Base-by-base conservation (phyloP, 2,888 invertebrate species). In the Leptopilina syphax region DNA sequence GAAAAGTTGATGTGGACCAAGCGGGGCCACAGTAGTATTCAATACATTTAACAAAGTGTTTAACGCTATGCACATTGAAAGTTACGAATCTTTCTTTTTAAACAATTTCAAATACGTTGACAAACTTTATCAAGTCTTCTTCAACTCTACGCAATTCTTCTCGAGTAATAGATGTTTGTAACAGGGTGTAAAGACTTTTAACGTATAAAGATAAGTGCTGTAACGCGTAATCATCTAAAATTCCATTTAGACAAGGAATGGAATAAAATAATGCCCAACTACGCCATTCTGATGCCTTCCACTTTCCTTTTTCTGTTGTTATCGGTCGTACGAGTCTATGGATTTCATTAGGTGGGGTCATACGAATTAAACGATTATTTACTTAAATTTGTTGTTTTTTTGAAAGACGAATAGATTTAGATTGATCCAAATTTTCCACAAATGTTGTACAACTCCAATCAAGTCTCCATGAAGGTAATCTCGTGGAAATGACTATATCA, bases 61-160 rank as follows among this genome's bases (percentile, higher is more conserved):
- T 27, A 3, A 79, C 8, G 18, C 24, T 63, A 63, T 79, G 79
- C 18, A 79, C 68, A 54, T 79, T 79, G 18, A 67, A 77, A 12
- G 67, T 76, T 13, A 79, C 44, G 47, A 27, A 77, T 44, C n/a
- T 54, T 60, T 47, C 68, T 41, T 77, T 77, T 24, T 80, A 77
- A 12, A 80, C 18, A 8, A 63, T 12, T 68, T 77, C 34, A 47
- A 68, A 67, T 13, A 34, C 5, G 10, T 27, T 54, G 1, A 79
- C 79, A 66, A 54, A 54, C 18, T 18, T 18, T 18, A 18, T 18
- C 18, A 18, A 18, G 18, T 18, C 18, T 18, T 18, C 18, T 18
- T 18, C 18, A 18, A 18, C 18, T 18, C 18, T 18, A 18, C 18
- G 18, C 18, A 18, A 18, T 18, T 18, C 18, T 18, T 18, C 18